phyloP scores from a whole-genome alignment of 2,797 vertebrate species.

The Coluber constrictor region DNA sequence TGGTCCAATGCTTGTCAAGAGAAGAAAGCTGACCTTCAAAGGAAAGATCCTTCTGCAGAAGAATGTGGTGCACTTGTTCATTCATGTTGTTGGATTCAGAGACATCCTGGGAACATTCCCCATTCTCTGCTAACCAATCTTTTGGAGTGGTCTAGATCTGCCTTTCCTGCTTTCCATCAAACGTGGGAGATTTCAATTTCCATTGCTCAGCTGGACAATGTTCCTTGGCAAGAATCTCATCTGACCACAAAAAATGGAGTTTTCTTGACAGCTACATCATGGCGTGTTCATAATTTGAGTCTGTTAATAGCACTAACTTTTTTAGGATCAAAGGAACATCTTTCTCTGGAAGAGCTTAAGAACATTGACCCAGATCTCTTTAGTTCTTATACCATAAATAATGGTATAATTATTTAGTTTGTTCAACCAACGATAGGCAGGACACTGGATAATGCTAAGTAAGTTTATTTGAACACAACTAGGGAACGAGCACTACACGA shows the following conservation, averaged over 20 bases:
- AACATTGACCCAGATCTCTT: conserved; percentile 43
- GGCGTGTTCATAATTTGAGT: background rate
- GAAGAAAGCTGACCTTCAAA: background rate
- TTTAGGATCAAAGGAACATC: background rate
- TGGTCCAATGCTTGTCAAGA: background rate
- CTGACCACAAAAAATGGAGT: background rate
- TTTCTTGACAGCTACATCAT: background rate
- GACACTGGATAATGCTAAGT: no score
- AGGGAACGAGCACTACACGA: no score
- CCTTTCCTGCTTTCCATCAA: background rate
- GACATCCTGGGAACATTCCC: background rate
- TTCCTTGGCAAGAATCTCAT: background rate
- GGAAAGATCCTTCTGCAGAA: background rate
- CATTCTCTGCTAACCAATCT: no score
- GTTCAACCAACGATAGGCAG: no score
- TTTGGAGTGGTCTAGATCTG: background rate
- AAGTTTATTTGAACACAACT: no score
- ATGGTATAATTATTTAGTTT: no score
- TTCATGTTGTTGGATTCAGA: background rate
- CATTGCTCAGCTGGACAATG: background rate
- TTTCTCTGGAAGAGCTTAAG: background rate
- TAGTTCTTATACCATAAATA: conserved; percentile 38
- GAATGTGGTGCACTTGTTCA: background rate
- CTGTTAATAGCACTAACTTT: background rate
- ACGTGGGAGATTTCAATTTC: background rate